Evolutionary conservation across 2,113 vertebrate genomes (phyloP), one percentile per base, ranked within the genome.

Genomic region (Synodontis membranacea): DNA sequence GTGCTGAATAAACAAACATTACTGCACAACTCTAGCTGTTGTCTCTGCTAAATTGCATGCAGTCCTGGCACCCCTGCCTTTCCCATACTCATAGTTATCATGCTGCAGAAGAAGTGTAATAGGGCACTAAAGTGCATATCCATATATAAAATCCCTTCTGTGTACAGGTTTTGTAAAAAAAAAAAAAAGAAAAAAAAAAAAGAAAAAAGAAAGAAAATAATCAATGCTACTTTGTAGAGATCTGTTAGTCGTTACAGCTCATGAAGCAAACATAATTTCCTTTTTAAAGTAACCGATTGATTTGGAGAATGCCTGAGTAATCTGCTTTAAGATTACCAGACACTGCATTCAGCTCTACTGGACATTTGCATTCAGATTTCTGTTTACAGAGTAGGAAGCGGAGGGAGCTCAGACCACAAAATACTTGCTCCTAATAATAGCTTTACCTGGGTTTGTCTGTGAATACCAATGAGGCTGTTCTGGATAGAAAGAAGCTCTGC

Each of bases 401-500:
- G 9, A 23, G 23, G 46, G 76, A 64, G 83, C 87, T 89, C 78
- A 81, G 76, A 84, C 68, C 84, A 88, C 81, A 87, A 31, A 64
- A 84, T 80, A 86, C 78, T 66, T 76, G 86, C 74, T 91, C 86
- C 92, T 93, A 93, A 93, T 90, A 93, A 93, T 92, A 92, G 89
- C 85, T 78, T 80, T 54, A 64, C 80, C 83, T 64, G 86, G 80
- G 81, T 87, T 90, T 84, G 87, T 48, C 83, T 86, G 87, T 88
- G 84, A 91, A 92, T 93, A 93, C 87, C 74, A 84, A 89, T 86
- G 72, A 87, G 72, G 14, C 19, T 10, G 44, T 80, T 48, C 72
- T 66, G 78, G 39, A 37, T 82, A 60, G 50, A 75, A 60, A 74
- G 58, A 64, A 75, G 42, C 75, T 23, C 44, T 23, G 54, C 75